Conservation (phyloP, 2,797 vertebrate species). For the Falco biarmicus region DNA sequence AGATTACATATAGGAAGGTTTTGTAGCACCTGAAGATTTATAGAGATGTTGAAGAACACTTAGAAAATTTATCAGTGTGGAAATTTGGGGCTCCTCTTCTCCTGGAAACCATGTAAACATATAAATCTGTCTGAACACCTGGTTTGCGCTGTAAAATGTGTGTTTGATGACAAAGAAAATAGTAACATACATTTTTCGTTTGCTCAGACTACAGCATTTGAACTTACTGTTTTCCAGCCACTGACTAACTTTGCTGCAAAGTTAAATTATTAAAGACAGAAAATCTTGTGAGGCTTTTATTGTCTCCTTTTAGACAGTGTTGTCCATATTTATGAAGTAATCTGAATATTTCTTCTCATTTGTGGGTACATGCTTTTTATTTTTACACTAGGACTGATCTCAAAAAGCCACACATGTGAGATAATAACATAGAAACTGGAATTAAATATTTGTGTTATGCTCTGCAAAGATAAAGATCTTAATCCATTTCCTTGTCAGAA, state of each 20-base stretch:
- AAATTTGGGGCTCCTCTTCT: background rate
- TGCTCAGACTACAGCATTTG: background rate
- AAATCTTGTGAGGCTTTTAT: background rate
- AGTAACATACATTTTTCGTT: background rate
- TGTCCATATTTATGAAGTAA: conserved; percentile 13
- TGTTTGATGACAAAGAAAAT: background rate
- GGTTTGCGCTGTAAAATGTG: background rate
- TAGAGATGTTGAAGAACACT: background rate
- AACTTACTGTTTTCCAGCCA: background rate
- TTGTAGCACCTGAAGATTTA: background rate
- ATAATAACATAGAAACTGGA: background rate
- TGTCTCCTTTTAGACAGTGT: background rate
- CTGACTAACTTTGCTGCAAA: background rate
- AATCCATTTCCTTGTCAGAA: conserved; percentile 14
- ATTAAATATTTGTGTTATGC: conserved; percentile 37
- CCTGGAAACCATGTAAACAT: background rate
- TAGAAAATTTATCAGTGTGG: background rate
- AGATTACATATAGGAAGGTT: background rate
- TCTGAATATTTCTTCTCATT: background rate
- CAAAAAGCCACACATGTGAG: background rate
- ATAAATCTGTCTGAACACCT: background rate
- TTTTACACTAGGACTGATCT: background rate
- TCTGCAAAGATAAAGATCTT: conserved; percentile 28
- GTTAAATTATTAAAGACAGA: conserved; percentile 16
- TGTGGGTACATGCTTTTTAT: background rate